phyloP scores from a whole-genome alignment of 2,888 invertebrate genomes.

The Pheosia gnoma region DNA sequence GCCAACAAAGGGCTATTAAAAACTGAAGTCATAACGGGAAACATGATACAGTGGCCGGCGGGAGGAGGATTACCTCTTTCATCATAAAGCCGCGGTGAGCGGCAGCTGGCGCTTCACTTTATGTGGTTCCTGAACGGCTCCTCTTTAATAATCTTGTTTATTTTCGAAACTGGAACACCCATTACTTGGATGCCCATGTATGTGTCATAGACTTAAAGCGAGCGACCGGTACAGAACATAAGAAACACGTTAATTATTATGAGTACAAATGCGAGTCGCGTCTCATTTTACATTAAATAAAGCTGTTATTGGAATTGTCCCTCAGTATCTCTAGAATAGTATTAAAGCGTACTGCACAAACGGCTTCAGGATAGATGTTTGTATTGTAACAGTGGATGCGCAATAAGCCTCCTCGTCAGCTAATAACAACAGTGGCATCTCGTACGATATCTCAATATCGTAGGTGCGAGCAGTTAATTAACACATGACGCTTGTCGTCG shows the following conservation, averaged over 20 bases:
- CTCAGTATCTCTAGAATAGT: not conserved
- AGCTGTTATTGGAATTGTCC: not conserved
- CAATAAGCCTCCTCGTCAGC: slow-evolving; percentile 77
- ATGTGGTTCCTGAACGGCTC: slow-evolving; percentile 77
- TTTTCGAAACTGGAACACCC: slow-evolving; percentile 76
- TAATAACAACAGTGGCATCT: slow-evolving; percentile 81
- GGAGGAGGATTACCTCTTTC: slow-evolving; percentile 72
- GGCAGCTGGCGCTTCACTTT: slow-evolving; percentile 79
- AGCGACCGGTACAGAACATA: not conserved
- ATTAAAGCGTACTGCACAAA: not conserved
- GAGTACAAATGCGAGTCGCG: not conserved
- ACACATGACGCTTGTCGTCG: slow-evolving; percentile 82
- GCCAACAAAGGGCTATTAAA: slow-evolving; percentile 77
- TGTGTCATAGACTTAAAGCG: slow-evolving; percentile 51
- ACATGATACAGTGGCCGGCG: slow-evolving; percentile 75
- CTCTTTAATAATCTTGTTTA: slow-evolving; percentile 80
- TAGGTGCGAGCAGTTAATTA: slow-evolving; percentile 83
- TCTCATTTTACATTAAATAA: not conserved
- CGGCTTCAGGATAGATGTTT: slow-evolving; percentile 26
- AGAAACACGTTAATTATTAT: not conserved
- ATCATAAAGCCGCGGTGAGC: slow-evolving; percentile 76
- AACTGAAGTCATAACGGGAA: slow-evolving; percentile 83
- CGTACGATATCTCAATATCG: slow-evolving; percentile 81
- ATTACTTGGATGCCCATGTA: slow-evolving; percentile 66
- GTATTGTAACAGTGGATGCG: slow-evolving; percentile 50